Base-by-base conservation (phyloP, 2,888 invertebrate genomes). In the Tetragnatha montana region DNA sequence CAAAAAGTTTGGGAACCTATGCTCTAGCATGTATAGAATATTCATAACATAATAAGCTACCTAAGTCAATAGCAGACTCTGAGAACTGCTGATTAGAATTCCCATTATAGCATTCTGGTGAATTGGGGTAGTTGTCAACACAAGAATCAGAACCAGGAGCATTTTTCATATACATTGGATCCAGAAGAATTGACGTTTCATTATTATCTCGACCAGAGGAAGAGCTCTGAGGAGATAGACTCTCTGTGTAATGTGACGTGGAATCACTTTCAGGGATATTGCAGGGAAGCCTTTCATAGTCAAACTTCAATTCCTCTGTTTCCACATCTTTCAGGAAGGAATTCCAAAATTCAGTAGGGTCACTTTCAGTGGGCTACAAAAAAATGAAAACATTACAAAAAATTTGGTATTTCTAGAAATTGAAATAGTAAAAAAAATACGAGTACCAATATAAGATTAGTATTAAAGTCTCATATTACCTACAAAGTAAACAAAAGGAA, bases 161-260 rank as follows among this genome's bases (percentile, higher is more conserved):
- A 71, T 49, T 50, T 47, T 82, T 73, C 51, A 74, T 22, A 35
- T 35, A 35, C 17, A n/a, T 50, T 19, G 60, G 51, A n/a, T 87
- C 82, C 7, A 80, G 69, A n/a, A 87, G 22, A 21, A 80, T 14
- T 17, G 82, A 60, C 19, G 81, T 21, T 22, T 87, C 87, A 68
- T 35, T 51, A 50, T 79, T 82, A 60, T 90, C 90, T 69, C 22
- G 49, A 21, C 90, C 83, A 12, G 87, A 90, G 17, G 89, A 83
- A 47, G 85, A 51, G 79, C 90, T 90, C n/a, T 22, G 87, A 51
- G 90, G 90, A 35, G 90, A 90, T 12, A 75, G 74, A 80, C 87
- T 90, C n/a, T 79, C 82, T 68, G 82, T 83, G n/a, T 83, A 90
- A n/a, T 71, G 74, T 49, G 87, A 89, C 8, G 8, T 22, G 10